Base-by-base conservation (phyloP, 2,888 invertebrate genomes). In the Camptogramma bilineatum region DNA sequence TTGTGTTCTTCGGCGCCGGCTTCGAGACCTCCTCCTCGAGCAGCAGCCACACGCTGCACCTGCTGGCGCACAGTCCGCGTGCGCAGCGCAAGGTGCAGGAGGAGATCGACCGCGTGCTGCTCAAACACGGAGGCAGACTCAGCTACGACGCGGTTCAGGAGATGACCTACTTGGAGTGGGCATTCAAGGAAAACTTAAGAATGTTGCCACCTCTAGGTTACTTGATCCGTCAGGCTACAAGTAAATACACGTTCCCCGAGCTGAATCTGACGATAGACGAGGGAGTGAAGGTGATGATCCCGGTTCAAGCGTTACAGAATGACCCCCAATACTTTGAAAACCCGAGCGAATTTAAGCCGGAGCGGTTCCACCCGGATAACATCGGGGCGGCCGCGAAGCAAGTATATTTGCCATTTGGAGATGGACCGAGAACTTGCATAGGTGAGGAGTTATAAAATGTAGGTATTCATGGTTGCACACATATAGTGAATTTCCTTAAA, bases 1-100 rank as follows among this genome's bases (percentile, higher is more conserved):
- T 85, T 48, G 74, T 86, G 2, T 87, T 87, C 70, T 87, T 87
- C 50, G 84, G 81, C 2, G 86, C 87, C 10, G 87, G 86, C 4
- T 85, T 87, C 21, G 87, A 88, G 66, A 87, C 87, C 0, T 86
- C 86, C 0, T 85, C 87, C 0, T 83, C 86, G 0, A 82, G 85
- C 0, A 83, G 85, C 9, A 85, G 85, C 58, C 85, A 73, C 64
- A 85, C 86, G 17, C 71, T 87, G 31, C 87, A 86, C 62, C 84
- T 86, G 64, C 75, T 87, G 4, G 90, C 87, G 0, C 81, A 64
- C 65, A 64, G 82, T 48, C 84, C 82, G 0, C 77, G 77, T 7
- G 78, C 76, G 13, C 87, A 86, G 52, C 56, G 58, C 18, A 82
- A 79, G 53, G 84, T 79, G 18, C 87, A 86, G 57, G 60, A 69